Base-by-base conservation (phyloP, 2,797 vertebrate genomes). In the Vespertilio murinus region DNA sequence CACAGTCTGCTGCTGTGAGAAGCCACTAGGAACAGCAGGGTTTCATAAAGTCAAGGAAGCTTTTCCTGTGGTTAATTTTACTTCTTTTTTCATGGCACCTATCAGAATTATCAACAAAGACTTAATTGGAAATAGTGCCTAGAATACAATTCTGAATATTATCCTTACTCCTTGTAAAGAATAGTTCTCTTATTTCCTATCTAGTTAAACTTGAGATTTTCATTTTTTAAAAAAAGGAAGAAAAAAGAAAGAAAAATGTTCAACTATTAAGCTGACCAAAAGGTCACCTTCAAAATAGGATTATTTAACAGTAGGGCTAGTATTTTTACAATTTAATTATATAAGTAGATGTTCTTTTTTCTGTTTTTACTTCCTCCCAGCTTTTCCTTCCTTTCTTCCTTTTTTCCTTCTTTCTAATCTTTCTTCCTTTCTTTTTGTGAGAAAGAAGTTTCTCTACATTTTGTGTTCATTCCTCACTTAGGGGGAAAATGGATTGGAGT, bases 101-200 rank as follows among this genome's bases (percentile, higher is more conserved):
- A 69, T 80, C 64, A 86, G 52, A 78, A 93, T 94, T 88, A 95
- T 74, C 52, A 94, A 61, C 38, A 94, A 71, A 85, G 77, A 87
- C 52, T 90, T 94, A 81, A 75, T 12, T 86, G n/a, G 74, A 79
- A 93, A 47, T 8, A 83, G 67, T 92, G 77, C 33, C 74, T 86
- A 56, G 69, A 94, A 83, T 95, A 85, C 13, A 90, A 88, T 91
- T 88, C 28, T 82, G 69, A 93, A 40, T 90, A 95, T 91, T 59
- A 74, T 69, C 14, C 35, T 83, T 71, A 94, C 33, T 83, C 92
- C 79, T 35, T 64, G 1, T 71, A 82, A 85, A 94, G 71, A 47
- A 25, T 6, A 67, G 40, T 71, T 85, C 22, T 95, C 5, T 93
- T 45, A 90, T 83, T 93, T 85, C 8, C 11, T 85, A 70, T 2